These are phyloP conservation scores for Lophius americanus DNA, from an alignment of 2,797 vertebrate species.

Conservation along the genomic window DNA sequence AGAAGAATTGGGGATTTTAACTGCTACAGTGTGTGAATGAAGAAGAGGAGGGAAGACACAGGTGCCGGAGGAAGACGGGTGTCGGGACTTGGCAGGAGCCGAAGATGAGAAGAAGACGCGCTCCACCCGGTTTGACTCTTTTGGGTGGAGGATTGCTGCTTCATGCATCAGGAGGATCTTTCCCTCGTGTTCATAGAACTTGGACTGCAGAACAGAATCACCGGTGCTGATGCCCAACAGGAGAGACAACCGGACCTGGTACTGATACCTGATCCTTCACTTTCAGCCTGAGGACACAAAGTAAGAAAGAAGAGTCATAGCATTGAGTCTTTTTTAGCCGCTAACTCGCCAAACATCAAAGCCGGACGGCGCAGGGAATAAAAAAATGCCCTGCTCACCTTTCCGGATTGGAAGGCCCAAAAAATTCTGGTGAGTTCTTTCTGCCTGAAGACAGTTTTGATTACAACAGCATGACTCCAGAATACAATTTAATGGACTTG, in stretches of 20 bases:
- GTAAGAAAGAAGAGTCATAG: too few relatives aligned
- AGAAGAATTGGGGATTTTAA: too few relatives aligned
- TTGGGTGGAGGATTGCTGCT: background rate
- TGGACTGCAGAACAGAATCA: constrained; percentile 12
- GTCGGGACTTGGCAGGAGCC: constrained; percentile 37
- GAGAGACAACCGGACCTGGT: constrained; percentile 18
- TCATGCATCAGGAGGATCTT: constrained; percentile 22
- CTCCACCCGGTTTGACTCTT: too few relatives aligned
- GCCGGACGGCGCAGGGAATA: constrained; percentile 2
- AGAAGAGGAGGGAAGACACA: constrained; percentile 33
- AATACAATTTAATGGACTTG: background rate
- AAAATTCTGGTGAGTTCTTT: constrained; percentile 77
- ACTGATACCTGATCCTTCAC: too few relatives aligned
- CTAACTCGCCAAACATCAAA: constrained; percentile 1
- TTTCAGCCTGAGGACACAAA: too few relatives aligned
- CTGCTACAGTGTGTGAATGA: background rate
- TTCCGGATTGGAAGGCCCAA: constrained; percentile 73
- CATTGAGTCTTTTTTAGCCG: background rate
- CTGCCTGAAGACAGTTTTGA: constrained; percentile 15
- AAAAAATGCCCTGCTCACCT: constrained; percentile 77
- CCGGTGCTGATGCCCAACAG: constrained; percentile 9
- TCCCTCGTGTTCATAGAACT: constrained; percentile 10
- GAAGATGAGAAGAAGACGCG: constrained; percentile 16
- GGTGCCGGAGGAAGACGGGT: constrained; percentile 39
- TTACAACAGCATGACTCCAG: constrained; percentile 1